A percentile compares a stretch with the other conserved stretches of the same genome.
Evolutionary conservation across 2,888 invertebrate genomes (phyloP).

Genomic region (Dugesia japonica): DNA sequence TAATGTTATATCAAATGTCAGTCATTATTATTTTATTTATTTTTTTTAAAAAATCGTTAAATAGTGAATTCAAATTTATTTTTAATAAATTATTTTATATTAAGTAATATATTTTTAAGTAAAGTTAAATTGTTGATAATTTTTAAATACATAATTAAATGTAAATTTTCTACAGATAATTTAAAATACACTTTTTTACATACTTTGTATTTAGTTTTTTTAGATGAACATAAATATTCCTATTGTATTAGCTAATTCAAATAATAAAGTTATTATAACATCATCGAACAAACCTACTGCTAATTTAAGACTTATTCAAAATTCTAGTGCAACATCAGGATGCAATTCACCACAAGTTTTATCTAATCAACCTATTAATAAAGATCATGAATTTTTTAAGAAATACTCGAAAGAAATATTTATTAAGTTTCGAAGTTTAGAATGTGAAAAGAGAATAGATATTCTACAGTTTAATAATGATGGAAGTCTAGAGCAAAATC

Average conservation of each 20-base stretch:
- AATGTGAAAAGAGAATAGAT: background rate
- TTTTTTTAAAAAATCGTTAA: too few species aligned
- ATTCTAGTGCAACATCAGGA: background rate
- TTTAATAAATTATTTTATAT: too few species aligned
- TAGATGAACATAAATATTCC: background rate
- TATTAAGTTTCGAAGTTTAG: background rate
- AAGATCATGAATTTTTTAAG: background rate
- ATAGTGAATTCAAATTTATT: too few species aligned
- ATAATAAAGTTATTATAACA: constrained; percentile 10
- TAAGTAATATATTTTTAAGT: too few species aligned
- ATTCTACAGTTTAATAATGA: background rate
- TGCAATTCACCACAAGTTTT: background rate
- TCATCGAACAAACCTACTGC: background rate
- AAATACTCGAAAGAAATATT: constrained; percentile 8
- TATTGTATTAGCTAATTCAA: background rate
- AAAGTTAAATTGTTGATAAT: too few species aligned
- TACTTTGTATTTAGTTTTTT: too few species aligned
- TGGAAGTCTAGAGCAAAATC: background rate
- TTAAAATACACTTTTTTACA: too few species aligned
- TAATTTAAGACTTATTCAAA: constrained; percentile 2
- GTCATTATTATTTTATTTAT: too few species aligned
- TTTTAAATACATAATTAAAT: too few species aligned
- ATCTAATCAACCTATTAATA: background rate
- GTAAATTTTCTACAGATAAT: too few species aligned
- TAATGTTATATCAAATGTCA: too few species aligned